Evolutionary conservation across 2,797 vertebrate species (phyloP).

Genomic region (Xyrichtys novacula): DNA sequence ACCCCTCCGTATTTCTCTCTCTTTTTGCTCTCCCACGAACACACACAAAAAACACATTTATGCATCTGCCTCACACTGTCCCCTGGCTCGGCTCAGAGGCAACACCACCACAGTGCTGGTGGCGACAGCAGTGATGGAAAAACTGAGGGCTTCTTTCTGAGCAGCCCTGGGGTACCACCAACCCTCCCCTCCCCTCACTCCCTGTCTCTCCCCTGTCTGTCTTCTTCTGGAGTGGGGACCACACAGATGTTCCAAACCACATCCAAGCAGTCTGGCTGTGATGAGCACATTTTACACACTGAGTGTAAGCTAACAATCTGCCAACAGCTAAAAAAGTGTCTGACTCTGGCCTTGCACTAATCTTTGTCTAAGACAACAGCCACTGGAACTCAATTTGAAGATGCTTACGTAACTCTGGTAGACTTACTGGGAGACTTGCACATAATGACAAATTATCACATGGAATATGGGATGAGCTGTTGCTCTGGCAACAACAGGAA

Average conservation of each 20-base stretch:
- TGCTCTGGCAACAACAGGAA: slow-evolving; percentile 69
- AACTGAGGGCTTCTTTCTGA: slow-evolving; percentile 78
- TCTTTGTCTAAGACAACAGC: slow-evolving; percentile 74
- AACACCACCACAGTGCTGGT: slow-evolving; percentile 47
- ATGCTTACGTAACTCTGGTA: slow-evolving; percentile 70
- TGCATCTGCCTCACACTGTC: slow-evolving; percentile 66
- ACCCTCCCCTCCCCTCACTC: slow-evolving; percentile 61
- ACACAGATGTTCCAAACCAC: slow-evolving; percentile 87
- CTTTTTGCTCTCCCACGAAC: slow-evolving; percentile 10
- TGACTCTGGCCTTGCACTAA: slow-evolving; percentile 73
- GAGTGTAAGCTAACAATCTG: slow-evolving; percentile 82
- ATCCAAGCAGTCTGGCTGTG: slow-evolving; percentile 85
- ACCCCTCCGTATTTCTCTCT: slow-evolving; percentile 39
- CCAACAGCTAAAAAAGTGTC: slow-evolving; percentile 79
- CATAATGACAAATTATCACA: slow-evolving; percentile 70
- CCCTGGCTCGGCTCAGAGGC: slow-evolving; percentile 70
- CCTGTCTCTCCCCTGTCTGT: slow-evolving; percentile 79
- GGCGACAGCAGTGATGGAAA: slow-evolving; percentile 82
- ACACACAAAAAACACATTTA: slow-evolving; percentile 39
- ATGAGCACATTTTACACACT: slow-evolving; percentile 84
- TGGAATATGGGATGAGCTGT: slow-evolving; percentile 74
- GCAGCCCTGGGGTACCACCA: slow-evolving; percentile 71
- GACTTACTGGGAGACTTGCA: slow-evolving; percentile 65
- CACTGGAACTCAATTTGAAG: slow-evolving; percentile 71
- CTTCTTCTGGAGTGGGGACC: slow-evolving; percentile 81